Conservation (phyloP, 1,140 invertebrate genomes). For the Sinella curviseta region DNA sequence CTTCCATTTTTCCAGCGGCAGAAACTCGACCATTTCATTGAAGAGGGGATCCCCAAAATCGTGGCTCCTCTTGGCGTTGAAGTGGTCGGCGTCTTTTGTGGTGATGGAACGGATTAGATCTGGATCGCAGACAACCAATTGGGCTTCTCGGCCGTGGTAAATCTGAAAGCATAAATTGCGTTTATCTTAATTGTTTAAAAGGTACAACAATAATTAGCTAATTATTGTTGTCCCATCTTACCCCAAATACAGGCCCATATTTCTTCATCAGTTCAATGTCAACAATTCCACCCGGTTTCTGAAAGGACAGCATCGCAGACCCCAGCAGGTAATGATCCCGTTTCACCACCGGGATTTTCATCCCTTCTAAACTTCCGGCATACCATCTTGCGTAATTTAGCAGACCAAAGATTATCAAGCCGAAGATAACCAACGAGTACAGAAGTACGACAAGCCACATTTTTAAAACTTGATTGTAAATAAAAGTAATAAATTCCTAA, state of each 20-base stretch:
- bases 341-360: not conserved
- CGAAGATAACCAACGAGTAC: not conserved
- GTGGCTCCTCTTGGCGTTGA: constrained; percentile 54
- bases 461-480: not conserved
- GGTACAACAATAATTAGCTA: too few relatives aligned
- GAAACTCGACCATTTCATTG: constrained; percentile 34
- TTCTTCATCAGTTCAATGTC: constrained; percentile 14
- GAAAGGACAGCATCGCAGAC: not conserved
- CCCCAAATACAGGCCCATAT: constrained; percentile 7
- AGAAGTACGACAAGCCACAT: not conserved
- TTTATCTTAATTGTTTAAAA: too few relatives aligned
- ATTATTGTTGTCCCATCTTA: too few relatives aligned
- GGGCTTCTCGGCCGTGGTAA: constrained; percentile 33
- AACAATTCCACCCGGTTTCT: not conserved
- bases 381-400: not conserved
- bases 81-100: constrained; percentile 61
- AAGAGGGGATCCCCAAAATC: constrained; percentile 39
- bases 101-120: constrained; percentile 59
- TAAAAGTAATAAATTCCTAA: too few relatives aligned
- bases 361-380: not conserved
- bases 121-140: constrained; percentile 50
- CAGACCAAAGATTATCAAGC: not conserved
- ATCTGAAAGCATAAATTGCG: constrained; percentile 25
- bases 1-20: constrained; percentile 19
- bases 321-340: not conserved